Base-by-base conservation (phyloP, 2,113 vertebrate genomes). In the Origma solitaria region DNA sequence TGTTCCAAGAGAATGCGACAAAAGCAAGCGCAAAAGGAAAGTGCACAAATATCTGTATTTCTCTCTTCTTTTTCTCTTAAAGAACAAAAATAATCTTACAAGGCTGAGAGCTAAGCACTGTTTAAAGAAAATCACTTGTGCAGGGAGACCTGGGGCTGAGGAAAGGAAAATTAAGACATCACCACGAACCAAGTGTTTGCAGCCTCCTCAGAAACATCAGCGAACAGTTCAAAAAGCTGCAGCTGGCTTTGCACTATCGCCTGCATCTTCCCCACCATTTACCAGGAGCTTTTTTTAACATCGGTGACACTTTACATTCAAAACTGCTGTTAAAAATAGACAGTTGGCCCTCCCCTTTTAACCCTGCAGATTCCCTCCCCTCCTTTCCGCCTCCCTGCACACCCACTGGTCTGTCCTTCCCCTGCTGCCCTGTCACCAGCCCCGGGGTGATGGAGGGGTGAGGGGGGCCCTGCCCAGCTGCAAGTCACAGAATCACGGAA, bases 221-320 rank as follows among this genome's bases (percentile, higher is more conserved):
- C 3, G 7, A 88, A 9, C 73, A 27, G 95, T 69, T 88, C 91
- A 85, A 62, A 95, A 92, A 89, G 90, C 95, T 91, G 92, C 95
- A 96, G 92, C 95, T 96, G 94, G 90, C 87, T 95, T 94, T 62
- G 62, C 87, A 61, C 91, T 90, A 56, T 31, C 20, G 70, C 45
- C 3, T 60, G 80, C 89, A 86, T 91, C 95, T 96, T 86, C 95
- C 86, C 89, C 70, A 62, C 91, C 88, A 78, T 85, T 83, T 47
- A 94, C 94, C 89, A 83, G 75, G n/a, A 84, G 95, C 91, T 95
- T 91, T 96, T 97, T 97, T 96, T 95, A 96, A 94, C 91, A 72
- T 37, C 1, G n/a, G 94, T 94, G 95, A 95, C 91, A 96, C 95
- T 97, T 93, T 65, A 88, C 75, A 82, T 95, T 96, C 91, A 92